Conservation (phyloP, 2,113 vertebrate species). For the Phainopepla nitens region DNA sequence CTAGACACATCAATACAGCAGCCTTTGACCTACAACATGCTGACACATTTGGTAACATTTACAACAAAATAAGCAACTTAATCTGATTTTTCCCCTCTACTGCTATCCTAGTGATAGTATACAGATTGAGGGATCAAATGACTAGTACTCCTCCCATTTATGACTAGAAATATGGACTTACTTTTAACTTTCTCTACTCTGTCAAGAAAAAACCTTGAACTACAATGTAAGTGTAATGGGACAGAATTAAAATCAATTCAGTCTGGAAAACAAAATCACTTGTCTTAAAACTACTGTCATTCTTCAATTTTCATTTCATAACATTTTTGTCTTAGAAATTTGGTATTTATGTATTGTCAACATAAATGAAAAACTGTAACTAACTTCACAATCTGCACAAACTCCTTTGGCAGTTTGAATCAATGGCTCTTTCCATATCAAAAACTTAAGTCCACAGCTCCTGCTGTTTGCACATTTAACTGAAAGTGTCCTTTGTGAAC, state of each 20-base stretch:
- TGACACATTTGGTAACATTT: background rate
- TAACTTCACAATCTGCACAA: background rate
- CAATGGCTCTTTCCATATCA: background rate
- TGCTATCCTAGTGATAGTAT: background rate
- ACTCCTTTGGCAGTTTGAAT: background rate
- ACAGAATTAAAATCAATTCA: background rate
- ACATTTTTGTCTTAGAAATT: background rate
- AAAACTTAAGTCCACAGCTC: background rate
- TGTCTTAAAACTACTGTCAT: background rate
- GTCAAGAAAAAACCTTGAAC: background rate
- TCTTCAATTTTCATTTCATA: background rate
- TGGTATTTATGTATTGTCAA: background rate
- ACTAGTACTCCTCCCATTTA: background rate
- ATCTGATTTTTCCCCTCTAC: background rate
- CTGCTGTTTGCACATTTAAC: background rate
- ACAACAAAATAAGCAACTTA: background rate
- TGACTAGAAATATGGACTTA: background rate
- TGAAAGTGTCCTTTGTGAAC: background rate
- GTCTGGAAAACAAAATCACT: background rate
- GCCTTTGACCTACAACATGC: background rate
- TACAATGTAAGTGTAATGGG: background rate
- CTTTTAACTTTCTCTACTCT: background rate
- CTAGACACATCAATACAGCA: background rate
- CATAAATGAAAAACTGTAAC: background rate
- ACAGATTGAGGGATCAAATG: background rate